These are phyloP conservation scores for Enteromius thamalakanensis DNA, from an alignment of 2,797 vertebrate genomes.

Conservation along the genomic window DNA sequence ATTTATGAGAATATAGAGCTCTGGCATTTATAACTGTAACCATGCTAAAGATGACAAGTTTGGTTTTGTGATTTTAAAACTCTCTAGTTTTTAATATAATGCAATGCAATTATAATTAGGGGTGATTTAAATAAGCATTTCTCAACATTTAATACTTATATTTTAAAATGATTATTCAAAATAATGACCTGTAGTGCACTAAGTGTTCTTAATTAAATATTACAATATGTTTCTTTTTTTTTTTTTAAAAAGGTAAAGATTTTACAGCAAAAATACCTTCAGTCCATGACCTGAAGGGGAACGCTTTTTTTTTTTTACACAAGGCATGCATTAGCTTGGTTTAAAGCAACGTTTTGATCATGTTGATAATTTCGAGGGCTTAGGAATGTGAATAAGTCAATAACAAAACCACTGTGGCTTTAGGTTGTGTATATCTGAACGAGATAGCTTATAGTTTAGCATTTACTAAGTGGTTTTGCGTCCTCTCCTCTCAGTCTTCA, in stretches of 20 bases:
- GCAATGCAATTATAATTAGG: neutral
- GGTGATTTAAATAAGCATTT: neutral
- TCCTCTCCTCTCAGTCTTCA: constrained; percentile 80
- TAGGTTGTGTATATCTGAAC: neutral
- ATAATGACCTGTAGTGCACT: too few relatives aligned
- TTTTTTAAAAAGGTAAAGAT: neutral
- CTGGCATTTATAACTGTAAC: too few relatives aligned
- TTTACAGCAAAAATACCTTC: neutral
- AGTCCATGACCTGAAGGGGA: neutral
- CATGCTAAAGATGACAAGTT: neutral
- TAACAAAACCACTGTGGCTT: neutral
- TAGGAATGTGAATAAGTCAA: too few relatives aligned
- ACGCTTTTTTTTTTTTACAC: neutral
- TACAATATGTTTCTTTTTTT: neutral
- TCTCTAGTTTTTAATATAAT: neutral
- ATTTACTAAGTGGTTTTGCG: constrained; percentile 24
- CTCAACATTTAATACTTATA: neutral
- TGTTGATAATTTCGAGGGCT: neutral
- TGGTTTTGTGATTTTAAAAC: neutral
- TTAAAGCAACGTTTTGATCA: neutral
- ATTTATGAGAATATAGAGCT: neutral
- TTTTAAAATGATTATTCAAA: neutral
- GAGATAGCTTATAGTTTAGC: neutral
- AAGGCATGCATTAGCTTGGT: neutral
- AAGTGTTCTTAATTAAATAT: neutral